phyloP scores from a whole-genome alignment of 2,888 invertebrate species.

The Cybosia mesomella region DNA sequence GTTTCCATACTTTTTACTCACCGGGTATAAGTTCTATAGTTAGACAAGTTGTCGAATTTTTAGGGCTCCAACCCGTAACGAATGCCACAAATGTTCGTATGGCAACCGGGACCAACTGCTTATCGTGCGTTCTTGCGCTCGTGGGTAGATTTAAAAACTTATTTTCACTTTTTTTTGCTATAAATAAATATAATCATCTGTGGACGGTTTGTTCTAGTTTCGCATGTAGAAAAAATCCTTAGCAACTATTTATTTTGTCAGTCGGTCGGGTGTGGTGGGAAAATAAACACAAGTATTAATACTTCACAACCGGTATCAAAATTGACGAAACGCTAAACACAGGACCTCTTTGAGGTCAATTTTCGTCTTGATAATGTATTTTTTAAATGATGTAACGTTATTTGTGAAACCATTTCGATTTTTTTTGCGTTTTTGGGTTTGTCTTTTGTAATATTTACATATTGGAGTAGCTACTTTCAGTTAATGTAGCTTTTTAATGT shows the following conservation, averaged over 20 bases:
- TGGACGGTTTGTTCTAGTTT: constrained; percentile 77
- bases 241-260: constrained; percentile 69
- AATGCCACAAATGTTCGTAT: no score
- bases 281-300: constrained; percentile 54
- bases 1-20: no score
- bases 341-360: constrained; percentile 51
- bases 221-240: constrained; percentile 78
- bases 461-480: not conserved
- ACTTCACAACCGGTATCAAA: constrained; percentile 63
- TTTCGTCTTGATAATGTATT: constrained; percentile 23
- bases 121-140: not conserved
- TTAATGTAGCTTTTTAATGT: not conserved
- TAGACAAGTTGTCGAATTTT: no score
- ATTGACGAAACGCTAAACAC: constrained; percentile 59
- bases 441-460: constrained; percentile 10
- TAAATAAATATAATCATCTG: constrained; percentile 82
- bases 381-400: constrained; percentile 20
- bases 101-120: no score
- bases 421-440: not conserved
- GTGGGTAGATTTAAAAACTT: constrained; percentile 9
- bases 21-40: no score
- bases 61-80: no score
- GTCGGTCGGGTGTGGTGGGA: constrained; percentile 60
- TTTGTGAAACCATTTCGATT: constrained; percentile 16
- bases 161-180: constrained; percentile 49